phyloP scores from a whole-genome alignment of 2,113 vertebrate genomes.

The Tyto alba region DNA sequence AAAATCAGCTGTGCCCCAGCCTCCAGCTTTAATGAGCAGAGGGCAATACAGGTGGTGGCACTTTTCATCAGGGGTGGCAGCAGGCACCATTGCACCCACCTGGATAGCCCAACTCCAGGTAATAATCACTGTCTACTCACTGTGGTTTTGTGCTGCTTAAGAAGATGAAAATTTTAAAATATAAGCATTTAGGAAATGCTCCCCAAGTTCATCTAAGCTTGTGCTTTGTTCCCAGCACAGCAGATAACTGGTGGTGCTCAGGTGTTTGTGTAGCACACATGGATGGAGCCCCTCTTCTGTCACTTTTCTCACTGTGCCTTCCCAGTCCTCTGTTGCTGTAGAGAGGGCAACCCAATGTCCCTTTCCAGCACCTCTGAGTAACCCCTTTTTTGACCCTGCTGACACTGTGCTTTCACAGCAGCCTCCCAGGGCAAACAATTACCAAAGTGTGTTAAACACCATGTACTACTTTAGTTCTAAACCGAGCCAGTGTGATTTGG shows the following conservation, averaged over 20 bases:
- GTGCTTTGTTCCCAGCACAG: not conserved
- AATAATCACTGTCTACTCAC: accelerated
- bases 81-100: not conserved
- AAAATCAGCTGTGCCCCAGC: accelerated
- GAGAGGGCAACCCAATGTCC: too few relatives aligned
- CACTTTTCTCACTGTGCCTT: not conserved
- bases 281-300: not conserved
- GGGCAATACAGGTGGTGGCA: not conserved
- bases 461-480: not conserved
- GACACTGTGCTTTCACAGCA: not conserved
- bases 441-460: not conserved
- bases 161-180: not conserved
- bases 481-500: not conserved
- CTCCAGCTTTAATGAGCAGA: not conserved
- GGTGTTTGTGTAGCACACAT: accelerated
- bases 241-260: too few relatives aligned
- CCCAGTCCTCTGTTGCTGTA: accelerated
- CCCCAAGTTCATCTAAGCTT: not conserved
- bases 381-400: not conserved
- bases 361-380: not conserved
- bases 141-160: not conserved
- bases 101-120: not conserved
- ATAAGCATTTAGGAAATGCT: not conserved
- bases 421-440: not conserved
- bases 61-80: not conserved